Base-by-base conservation (phyloP, 2,113 vertebrate genomes). In the Equus quagga region DNA sequence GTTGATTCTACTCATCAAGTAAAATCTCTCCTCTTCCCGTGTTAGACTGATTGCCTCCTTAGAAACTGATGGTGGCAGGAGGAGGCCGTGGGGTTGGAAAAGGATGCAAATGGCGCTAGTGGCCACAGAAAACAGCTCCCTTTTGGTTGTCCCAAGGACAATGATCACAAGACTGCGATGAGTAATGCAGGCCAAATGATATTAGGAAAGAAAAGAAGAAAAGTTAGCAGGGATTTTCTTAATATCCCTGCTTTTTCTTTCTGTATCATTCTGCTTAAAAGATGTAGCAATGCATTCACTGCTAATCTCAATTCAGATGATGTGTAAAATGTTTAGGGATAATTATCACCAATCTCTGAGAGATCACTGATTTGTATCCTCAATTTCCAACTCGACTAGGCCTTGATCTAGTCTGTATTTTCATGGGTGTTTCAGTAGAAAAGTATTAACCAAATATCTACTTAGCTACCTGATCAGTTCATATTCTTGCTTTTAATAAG, bases 341-440 rank as follows among this genome's bases (percentile, higher is more conserved):
- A 17, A 33, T 79, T 94, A 70, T 28, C 19, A 65, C 14, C 21
- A 49, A 18, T 76, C n/a, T 33, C 46, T 46, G 14, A 69, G 44
- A 93, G 46, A 56, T 51, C 33, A n/a, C 5, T n/a, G 19, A 23
- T 24, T 36, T 13, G 49, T 70, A 80, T 3, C 1, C 13, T 91
- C 44, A 44, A 2, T 60, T 65, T 94, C 15, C 8, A 72, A 0
- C 65, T 18, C 23, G 65, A 28, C 10, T 26, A 7, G 9, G 19
- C 12, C 28, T 79, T 91, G 24, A 69, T 49, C 18, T 96, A 49
- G 80, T 56, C 24, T n/a, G 58, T 65, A 41, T 89, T 97, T 93
- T 93, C 58, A 93, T 67, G 79, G 85, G 41, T 60, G 31, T 79
- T 89, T 95, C 69, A 87, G 44, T 80, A 31, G 73, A 64, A 79